Conservation (phyloP, 2,888 invertebrate genomes). For the Drosophila bunnanda region DNA sequence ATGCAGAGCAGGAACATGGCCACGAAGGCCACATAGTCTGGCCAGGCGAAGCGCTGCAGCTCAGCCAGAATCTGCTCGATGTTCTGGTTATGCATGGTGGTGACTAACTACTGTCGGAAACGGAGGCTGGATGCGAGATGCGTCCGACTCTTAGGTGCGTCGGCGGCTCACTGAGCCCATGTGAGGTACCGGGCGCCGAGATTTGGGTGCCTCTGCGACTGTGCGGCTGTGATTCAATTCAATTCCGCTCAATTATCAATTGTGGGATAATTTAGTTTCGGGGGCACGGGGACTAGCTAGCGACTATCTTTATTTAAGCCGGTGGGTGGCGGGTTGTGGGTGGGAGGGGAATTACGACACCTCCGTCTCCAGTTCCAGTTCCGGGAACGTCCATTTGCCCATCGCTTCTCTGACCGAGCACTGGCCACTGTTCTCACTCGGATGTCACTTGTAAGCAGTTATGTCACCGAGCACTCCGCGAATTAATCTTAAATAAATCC, state of each 20-base stretch:
- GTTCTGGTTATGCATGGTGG: conserved; percentile 80
- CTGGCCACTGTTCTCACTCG: conserved; percentile 24
- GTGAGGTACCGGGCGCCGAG: conserved; percentile 46
- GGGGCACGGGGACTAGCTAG: conserved; percentile 38
- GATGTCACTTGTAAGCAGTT: conserved; percentile 20
- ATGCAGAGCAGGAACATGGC: conserved; percentile 90
- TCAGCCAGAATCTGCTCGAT: conserved; percentile 82
- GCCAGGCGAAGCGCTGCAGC: conserved; percentile 83
- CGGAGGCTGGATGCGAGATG: conserved; percentile 10
- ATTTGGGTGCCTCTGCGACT: conserved; percentile 27
- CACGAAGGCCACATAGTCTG: conserved; percentile 84
- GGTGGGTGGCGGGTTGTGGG: conserved; percentile 13
- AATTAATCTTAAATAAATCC: conserved; percentile 30
- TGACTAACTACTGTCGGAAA: conserved; percentile 21
- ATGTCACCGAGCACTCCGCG: conserved; percentile 32
- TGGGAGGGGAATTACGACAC: conserved; percentile 48
- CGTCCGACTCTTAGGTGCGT: conserved; percentile 31
- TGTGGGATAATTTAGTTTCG: conserved; percentile 73
- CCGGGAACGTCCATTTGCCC: conserved; percentile 35
- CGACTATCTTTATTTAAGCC: conserved; percentile 61
- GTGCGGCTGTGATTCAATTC: conserved; percentile 64
- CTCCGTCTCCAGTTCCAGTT: conserved; percentile 47
- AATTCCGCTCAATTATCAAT: conserved; percentile 77
- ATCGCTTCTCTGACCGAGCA: conserved; percentile 13
- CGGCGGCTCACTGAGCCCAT: conserved; percentile 60